phyloP scores from a whole-genome alignment of 2,113 vertebrate genomes.

The Ptyas mucosa region DNA sequence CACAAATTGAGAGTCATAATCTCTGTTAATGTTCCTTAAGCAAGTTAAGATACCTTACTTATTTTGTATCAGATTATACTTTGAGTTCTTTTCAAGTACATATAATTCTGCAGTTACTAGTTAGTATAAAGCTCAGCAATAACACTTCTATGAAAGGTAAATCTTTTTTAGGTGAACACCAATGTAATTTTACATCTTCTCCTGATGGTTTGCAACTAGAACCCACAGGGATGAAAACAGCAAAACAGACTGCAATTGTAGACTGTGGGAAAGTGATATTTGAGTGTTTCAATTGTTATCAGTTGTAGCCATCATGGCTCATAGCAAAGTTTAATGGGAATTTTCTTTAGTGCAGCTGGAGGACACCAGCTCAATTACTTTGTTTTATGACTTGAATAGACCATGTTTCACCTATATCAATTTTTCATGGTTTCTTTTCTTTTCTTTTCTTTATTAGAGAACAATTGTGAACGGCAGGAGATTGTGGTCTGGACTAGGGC shows the following conservation, averaged over 20 bases:
- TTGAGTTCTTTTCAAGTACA: not conserved
- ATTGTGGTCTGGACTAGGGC: not conserved
- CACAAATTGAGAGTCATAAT: not conserved
- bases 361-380: not conserved
- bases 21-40: not conserved
- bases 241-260: not conserved
- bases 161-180: not conserved
- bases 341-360: not conserved
- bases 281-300: not conserved
- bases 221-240: not conserved
- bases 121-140: not conserved
- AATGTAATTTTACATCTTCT: not conserved
- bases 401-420: not conserved
- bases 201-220: not conserved
- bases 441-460: not conserved
- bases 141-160: not conserved
- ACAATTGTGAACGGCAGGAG: not conserved
- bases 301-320: not conserved
- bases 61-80: not conserved
- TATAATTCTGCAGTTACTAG: not conserved
- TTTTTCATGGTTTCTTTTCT: not conserved
- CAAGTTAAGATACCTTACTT: not conserved
- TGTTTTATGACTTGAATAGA: not conserved
- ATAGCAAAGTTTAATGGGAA: not conserved
- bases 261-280: not conserved